These are phyloP conservation scores for Pollachius pollachius DNA, from an alignment of 2,113 vertebrate genomes.

Conservation along the genomic window DNA sequence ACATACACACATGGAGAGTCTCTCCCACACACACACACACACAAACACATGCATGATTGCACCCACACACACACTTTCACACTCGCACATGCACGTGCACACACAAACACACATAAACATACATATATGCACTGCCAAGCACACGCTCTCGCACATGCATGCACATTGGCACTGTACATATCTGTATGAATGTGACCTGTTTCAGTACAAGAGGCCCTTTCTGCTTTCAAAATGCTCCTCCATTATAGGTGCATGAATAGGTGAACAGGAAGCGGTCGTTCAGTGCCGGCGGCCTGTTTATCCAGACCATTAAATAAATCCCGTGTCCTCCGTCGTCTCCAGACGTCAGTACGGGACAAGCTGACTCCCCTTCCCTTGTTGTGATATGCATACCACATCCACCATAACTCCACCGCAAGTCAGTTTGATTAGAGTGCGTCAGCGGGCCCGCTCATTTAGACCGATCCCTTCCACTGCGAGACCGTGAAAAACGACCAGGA, in stretches of 20 bases:
- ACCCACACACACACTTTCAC: no score
- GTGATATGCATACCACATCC: neutral
- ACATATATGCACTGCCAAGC: no score
- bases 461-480: constrained; percentile 11
- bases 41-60: no score
- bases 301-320: neutral
- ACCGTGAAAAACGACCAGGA: constrained; percentile 5
- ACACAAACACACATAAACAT: no score
- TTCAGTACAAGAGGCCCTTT: neutral
- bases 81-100: no score
- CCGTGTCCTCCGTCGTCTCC: no score
- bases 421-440: constrained; percentile 31
- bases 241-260: constrained; percentile 3
- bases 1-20: no score
- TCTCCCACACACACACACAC: no score
- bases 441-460: constrained; percentile 22
- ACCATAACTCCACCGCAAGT: constrained; percentile 23
- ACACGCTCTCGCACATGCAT: no score
- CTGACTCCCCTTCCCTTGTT: neutral
- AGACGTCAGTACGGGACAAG: no score
- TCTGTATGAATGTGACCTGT: no score
- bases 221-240: constrained; percentile 5
- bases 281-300: neutral
- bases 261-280: neutral
- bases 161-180: neutral